Percentiles rank a stretch among this genome's conserved stretches.
These are phyloP conservation scores for Anagrus nilaparvatae DNA, from an alignment of 1,140 invertebrate genomes.

Conservation along the genomic window DNA sequence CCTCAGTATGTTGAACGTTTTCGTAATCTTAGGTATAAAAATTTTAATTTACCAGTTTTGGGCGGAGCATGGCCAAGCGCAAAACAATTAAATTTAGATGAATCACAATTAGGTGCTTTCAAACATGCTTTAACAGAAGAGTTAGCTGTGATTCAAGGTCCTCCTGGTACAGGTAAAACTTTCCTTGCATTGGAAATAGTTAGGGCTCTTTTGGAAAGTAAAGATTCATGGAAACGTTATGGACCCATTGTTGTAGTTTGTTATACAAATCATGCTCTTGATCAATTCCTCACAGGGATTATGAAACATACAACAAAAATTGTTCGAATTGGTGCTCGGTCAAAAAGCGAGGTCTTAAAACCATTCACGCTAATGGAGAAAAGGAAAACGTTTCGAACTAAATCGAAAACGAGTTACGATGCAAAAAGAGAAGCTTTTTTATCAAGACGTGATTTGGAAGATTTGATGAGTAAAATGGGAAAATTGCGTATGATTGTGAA, in stretches of 20 bases:
- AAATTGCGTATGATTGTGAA: neutral
- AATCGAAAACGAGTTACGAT: neutral
- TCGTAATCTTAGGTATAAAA: neutral
- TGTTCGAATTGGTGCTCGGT: conserved; percentile 63
- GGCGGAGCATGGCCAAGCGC: neutral
- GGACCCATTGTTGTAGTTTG: conserved; percentile 67
- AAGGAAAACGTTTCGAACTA: neutral
- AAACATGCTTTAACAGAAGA: conserved; percentile 49
- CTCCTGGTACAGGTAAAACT: conserved; percentile 58
- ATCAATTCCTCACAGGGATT: conserved; percentile 78
- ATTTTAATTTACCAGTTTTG: neutral
- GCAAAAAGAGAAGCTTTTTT: neutral
- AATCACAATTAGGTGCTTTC: conserved; percentile 49
- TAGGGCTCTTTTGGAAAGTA: conserved; percentile 47
- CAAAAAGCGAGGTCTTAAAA: conserved; percentile 47
- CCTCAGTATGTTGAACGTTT: neutral
- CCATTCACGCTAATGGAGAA: conserved; percentile 29
- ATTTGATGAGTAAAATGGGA: neutral
- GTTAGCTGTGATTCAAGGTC: conserved; percentile 51
- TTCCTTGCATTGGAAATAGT: conserved; percentile 60
- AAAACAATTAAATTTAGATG: conserved; percentile 42
- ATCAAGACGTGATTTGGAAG: neutral
- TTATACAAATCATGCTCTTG: conserved; percentile 80
- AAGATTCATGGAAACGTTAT: conserved; percentile 18
- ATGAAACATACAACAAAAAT: conserved; percentile 45